Base-by-base conservation (phyloP, 2,797 vertebrate species). In the Champsocephalus gunnari region DNA sequence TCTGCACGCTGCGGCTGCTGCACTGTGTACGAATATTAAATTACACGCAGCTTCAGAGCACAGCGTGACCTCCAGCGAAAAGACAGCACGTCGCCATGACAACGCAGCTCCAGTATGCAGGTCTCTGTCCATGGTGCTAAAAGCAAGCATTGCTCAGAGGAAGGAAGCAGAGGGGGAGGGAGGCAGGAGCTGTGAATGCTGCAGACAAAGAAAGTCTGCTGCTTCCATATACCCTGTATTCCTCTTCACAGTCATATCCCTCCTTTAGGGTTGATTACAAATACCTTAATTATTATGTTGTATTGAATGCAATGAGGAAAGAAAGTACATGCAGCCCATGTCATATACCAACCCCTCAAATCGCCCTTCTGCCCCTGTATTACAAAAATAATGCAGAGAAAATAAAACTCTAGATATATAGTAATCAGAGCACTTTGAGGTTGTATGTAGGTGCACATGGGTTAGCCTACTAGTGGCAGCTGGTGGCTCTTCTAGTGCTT, bases 121-220 rank as follows among this genome's bases (percentile, higher is more conserved):
- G 77, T 87, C 70, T n/a, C 88, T 93, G 88, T 88, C 89, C 81
- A 2, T 88, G 86, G 88, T 88, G 88, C 88, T 88, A 85, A 88
- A 79, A 74, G 17, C 58, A 81, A 59, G 84, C 74, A 45, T n/a
- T 5, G 53, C 64, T 24, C 11, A 24, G 16, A 64, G 68, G 13
- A 56, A 41, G 28, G 48, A 47, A 51, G 11, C 19, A 34, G 62
- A 66, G 75, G 69, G 81, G 72, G 87, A 65, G 76, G 79, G 85
- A 73, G 59, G 58, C 19, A 53, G 66, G 34, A 64, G 43, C 75
- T 34, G 71, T 62, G 38, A 58, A 65, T 76, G 65, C 65, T 79
- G 68, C 71, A 80, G 61, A 79, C 44, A 82, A 77, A 84, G 66
- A 59, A 58, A 69, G 56, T 48, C 60, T 32, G 58, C 34, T 54